Percentiles rank a stretch among this genome's conserved stretches.
Conservation (phyloP, 2,113 vertebrate genomes). For the Gambusia holbrooki region DNA sequence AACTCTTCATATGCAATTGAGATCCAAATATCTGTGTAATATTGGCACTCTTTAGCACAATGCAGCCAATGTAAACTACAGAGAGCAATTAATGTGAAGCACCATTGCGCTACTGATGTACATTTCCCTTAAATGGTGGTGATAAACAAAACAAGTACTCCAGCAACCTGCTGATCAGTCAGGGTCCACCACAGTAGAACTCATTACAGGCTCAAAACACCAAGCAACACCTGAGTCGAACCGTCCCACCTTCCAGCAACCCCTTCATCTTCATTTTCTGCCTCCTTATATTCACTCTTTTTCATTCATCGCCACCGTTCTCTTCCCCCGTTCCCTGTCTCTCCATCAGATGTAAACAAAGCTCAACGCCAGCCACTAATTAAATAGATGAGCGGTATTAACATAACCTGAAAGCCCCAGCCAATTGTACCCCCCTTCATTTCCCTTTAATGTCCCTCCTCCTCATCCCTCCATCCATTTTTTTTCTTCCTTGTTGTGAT, state of each 20-base stretch:
- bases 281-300: constrained; percentile 16
- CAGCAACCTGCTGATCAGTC: neutral
- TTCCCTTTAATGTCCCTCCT: constrained; percentile 71
- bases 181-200: constrained; percentile 54
- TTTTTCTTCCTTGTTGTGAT: constrained; percentile 85
- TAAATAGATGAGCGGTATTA: constrained; percentile 87
- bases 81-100: neutral
- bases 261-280: constrained; percentile 26
- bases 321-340: constrained; percentile 9
- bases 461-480: constrained; percentile 66
- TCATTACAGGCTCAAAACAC: constrained; percentile 66
- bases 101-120: neutral
- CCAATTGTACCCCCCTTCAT: constrained; percentile 77
- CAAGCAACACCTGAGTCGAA: constrained; percentile 43
- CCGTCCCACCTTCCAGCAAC: constrained; percentile 53
- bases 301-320: constrained; percentile 27
- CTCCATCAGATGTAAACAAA: constrained; percentile 83
- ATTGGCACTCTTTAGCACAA: neutral
- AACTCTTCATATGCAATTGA: neutral
- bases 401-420: constrained; percentile 88
- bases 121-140: neutral
- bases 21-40: neutral
- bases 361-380: constrained; percentile 79
- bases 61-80: too few species aligned
- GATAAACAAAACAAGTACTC: neutral